Evolutionary conservation across 2,113 vertebrate genomes (phyloP).

Genomic region (Cyanocitta stelleri): DNA sequence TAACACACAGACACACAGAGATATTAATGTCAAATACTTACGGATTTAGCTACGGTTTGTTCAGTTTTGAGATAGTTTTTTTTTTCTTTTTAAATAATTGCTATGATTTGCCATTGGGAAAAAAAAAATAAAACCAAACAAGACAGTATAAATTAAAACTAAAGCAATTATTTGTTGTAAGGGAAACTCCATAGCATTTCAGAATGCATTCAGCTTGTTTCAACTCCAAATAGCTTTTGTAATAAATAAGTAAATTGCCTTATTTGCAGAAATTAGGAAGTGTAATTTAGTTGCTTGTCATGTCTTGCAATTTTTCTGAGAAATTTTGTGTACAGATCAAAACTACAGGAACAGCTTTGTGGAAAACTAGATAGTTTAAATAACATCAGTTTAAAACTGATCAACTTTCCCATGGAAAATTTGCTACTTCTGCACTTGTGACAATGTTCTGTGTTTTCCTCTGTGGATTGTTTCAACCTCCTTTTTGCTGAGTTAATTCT

Average conservation of each 20-base stretch:
- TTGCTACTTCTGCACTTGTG: not conserved
- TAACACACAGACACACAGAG: not conserved
- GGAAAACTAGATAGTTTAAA: not conserved
- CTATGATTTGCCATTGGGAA: not conserved
- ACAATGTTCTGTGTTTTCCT: not conserved
- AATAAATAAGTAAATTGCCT: not conserved
- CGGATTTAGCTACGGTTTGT: not conserved
- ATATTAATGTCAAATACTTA: not conserved
- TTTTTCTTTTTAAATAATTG: not conserved
- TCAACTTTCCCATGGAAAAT: not conserved
- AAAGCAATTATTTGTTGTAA: not conserved
- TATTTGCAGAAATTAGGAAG: not conserved
- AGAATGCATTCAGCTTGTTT: not conserved
- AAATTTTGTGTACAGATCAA: not conserved
- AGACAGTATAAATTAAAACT: not conserved
- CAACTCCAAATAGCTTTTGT: not conserved
- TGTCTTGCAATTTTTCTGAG: not conserved
- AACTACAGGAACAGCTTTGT: not conserved
- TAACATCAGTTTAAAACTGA: not conserved
- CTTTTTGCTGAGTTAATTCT: not conserved
- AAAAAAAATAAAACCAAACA: not conserved
- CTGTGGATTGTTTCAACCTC: not conserved
- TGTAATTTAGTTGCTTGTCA: not conserved
- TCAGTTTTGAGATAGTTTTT: not conserved
- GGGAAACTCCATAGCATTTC: not conserved